phyloP scores from a whole-genome alignment of 2,797 vertebrate species.

The Mus minutoides region DNA sequence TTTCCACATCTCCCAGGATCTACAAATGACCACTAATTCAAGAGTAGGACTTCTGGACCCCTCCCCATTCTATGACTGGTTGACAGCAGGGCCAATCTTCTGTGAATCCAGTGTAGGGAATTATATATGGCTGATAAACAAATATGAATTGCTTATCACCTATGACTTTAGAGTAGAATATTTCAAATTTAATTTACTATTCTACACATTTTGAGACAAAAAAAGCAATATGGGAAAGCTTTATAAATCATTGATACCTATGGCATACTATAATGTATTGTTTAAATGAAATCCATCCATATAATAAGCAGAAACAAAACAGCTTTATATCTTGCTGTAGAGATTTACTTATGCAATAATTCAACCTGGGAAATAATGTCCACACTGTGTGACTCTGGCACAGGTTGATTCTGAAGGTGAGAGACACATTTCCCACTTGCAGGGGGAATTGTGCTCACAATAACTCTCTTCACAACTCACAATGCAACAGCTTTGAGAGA shows the following conservation, averaged over 20 bases:
- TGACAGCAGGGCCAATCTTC: neutral
- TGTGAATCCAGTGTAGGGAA: neutral
- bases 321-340: neutral
- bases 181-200: neutral
- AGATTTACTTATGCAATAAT: neutral
- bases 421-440: conserved; percentile 72
- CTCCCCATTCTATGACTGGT: neutral
- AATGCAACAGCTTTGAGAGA: conserved; percentile 20
- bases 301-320: neutral
- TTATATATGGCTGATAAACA: neutral
- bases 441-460: conserved; percentile 59
- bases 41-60: too few relatives aligned
- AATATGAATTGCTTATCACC: neutral
- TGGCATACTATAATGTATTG: neutral
- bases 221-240: neutral
- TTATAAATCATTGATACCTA: neutral
- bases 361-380: neutral
- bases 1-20: neutral
- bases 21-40: neutral
- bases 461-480: conserved; percentile 65
- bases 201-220: neutral
- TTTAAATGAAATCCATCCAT: neutral
- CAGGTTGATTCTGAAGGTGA: conserved; percentile 53
- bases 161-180: neutral
- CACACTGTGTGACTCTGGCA: neutral